These are phyloP conservation scores for Dendrolimus houi DNA, from an alignment of 2,888 invertebrate genomes.

Conservation along the genomic window DNA sequence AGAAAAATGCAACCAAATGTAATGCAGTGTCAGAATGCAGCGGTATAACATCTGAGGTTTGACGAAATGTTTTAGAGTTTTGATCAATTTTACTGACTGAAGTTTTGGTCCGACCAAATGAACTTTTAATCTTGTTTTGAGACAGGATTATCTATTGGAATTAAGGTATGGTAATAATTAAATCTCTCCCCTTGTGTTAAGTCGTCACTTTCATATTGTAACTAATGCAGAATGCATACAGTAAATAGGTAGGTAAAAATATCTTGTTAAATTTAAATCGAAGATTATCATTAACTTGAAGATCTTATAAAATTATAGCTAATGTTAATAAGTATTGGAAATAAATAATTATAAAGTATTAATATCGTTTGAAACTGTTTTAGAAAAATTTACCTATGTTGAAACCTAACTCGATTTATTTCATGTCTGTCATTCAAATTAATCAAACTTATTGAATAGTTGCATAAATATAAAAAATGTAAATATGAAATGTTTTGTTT, in stretches of 20 bases:
- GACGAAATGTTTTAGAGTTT: constrained; percentile 45
- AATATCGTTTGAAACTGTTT: constrained; percentile 69
- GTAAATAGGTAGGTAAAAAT: constrained; percentile 70
- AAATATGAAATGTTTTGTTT: constrained; percentile 57
- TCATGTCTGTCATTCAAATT: constrained; percentile 53
- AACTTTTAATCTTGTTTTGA: constrained; percentile 71
- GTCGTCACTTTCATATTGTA: constrained; percentile 54
- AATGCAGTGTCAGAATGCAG: constrained; percentile 8
- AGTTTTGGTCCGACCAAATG: constrained; percentile 76
- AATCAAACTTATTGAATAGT: constrained; percentile 59
- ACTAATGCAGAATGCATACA: constrained; percentile 44
- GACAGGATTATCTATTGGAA: constrained; percentile 63
- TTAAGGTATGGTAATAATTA: constrained; percentile 56
- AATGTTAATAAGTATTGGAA: constrained; percentile 72
- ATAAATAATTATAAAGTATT: constrained; percentile 59
- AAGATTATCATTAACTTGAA: constrained; percentile 67
- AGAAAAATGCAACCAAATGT: background rate
- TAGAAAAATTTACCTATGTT: constrained; percentile 76
- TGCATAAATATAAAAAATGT: constrained; percentile 55
- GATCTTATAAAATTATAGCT: constrained; percentile 71
- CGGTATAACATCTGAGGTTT: constrained; percentile 17
- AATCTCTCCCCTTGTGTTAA: constrained; percentile 58
- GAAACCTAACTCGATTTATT: constrained; percentile 59
- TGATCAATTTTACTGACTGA: constrained; percentile 72
- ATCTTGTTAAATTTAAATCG: constrained; percentile 71